Percentiles rank a stretch among this genome's conserved stretches.
Conservation (phyloP, 2,113 vertebrate genomes). For the Plectropomus leopardus region DNA sequence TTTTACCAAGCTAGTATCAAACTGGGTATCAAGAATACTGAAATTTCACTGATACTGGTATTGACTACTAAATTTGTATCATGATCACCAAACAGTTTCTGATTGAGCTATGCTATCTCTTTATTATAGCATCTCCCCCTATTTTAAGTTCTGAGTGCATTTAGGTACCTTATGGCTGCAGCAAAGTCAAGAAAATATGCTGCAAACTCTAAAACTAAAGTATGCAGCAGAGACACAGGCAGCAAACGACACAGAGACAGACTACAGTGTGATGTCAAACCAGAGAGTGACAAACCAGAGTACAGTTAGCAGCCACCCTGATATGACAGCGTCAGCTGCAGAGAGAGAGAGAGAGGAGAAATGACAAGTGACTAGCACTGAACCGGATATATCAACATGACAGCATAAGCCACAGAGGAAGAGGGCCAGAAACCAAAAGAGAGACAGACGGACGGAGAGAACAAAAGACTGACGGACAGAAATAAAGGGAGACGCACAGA, state of each 20-base stretch:
- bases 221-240: not conserved
- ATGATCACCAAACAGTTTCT: no score
- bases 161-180: not conserved
- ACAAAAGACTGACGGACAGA: constrained; percentile 31
- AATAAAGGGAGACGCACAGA: constrained; percentile 23
- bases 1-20: no score
- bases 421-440: constrained; percentile 18
- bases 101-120: not conserved
- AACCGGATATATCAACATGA: constrained; percentile 42
- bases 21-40: no score
- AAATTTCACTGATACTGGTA: no score
- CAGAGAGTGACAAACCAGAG: constrained; percentile 38
- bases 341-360: constrained; percentile 16
- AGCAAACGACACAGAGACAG: not conserved
- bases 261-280: not conserved
- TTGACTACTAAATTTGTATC: no score
- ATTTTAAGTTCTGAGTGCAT: not conserved
- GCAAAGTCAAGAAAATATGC: not conserved
- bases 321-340: constrained; percentile 27
- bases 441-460: constrained; percentile 7
- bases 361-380: constrained; percentile 12
- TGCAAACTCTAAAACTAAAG: not conserved
- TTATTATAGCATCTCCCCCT: not conserved
- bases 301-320: constrained; percentile 9
- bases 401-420: constrained; percentile 23